A percentile compares a stretch with the other conserved stretches of the same genome.
Conservation (phyloP, 2,888 invertebrate genomes). For the Caenorhabditis doughertyi region DNA sequence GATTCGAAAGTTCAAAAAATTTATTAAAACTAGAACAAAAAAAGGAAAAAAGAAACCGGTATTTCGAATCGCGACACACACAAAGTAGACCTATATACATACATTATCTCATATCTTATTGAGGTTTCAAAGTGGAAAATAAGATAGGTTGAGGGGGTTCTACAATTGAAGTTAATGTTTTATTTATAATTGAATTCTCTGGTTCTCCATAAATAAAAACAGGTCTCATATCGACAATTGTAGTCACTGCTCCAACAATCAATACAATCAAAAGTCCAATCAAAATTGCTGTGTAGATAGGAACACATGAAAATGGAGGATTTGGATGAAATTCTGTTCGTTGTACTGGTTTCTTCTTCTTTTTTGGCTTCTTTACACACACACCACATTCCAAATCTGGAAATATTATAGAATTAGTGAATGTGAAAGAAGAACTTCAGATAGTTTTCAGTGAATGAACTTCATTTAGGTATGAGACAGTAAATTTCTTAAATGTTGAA, state of each 20-base stretch:
- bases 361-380: slow-evolving; percentile 24
- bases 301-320: slow-evolving; percentile 55
- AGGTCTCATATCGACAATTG: slow-evolving; percentile 47
- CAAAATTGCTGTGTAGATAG: slow-evolving; percentile 51
- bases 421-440: neutral
- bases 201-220: slow-evolving; percentile 39
- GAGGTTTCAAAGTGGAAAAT: slow-evolving; percentile 53
- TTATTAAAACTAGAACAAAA: neutral
- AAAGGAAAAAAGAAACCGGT: slow-evolving; percentile 3
- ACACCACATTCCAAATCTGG: slow-evolving; percentile 45
- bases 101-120: slow-evolving; percentile 2
- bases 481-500: too few species aligned
- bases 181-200: slow-evolving; percentile 18
- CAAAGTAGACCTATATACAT: slow-evolving; percentile 30
- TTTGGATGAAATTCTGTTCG: slow-evolving; percentile 50
- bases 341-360: slow-evolving; percentile 28
- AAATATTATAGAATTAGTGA: neutral
- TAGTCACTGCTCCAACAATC: slow-evolving; percentile 51
- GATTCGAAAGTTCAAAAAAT: too few species aligned
- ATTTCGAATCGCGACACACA: slow-evolving; percentile 25
- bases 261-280: slow-evolving; percentile 46
- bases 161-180: slow-evolving; percentile 16
- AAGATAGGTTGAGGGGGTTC: slow-evolving; percentile 17
- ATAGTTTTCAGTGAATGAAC: too few species aligned
- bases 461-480: too few species aligned